Percentiles rank a stretch among this genome's conserved stretches.
These are phyloP conservation scores for Notospermus geniculatus DNA, from an alignment of 1,140 invertebrate genomes.

Conservation along the genomic window DNA sequence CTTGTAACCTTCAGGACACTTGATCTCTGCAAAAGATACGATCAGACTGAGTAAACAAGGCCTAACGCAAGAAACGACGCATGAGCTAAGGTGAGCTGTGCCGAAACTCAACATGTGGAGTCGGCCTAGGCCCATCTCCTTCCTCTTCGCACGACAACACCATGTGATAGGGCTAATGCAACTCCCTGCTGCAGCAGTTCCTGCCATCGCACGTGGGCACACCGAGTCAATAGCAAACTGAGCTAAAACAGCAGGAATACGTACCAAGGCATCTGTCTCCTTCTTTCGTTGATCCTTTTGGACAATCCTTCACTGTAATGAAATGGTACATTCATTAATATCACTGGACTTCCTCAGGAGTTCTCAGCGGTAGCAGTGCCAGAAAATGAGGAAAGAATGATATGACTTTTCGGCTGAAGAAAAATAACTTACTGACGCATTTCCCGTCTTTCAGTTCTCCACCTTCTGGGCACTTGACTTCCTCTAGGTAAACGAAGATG, in stretches of 20 bases:
- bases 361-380: no score
- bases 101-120: not conserved
- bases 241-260: not conserved
- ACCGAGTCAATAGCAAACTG: not conserved
- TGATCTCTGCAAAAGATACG: conserved; percentile 7
- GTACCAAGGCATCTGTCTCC: conserved; percentile 3
- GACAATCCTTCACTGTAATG: conserved; percentile 7
- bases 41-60: not conserved
- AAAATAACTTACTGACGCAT: no score
- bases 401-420: no score
- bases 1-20: not conserved
- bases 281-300: not conserved
- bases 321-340: no score
- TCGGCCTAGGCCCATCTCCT: not conserved
- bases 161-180: not conserved
- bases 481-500: no score
- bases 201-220: no score
- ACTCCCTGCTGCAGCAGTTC: no score
- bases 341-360: no score
- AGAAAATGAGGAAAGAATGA: no score
- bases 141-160: not conserved
- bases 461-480: no score
- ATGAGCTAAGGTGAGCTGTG: not conserved
- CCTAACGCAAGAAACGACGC: no score
- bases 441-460: no score